phyloP scores from a whole-genome alignment of 1,140 invertebrate genomes.

The Eurosta solidaginis region DNA sequence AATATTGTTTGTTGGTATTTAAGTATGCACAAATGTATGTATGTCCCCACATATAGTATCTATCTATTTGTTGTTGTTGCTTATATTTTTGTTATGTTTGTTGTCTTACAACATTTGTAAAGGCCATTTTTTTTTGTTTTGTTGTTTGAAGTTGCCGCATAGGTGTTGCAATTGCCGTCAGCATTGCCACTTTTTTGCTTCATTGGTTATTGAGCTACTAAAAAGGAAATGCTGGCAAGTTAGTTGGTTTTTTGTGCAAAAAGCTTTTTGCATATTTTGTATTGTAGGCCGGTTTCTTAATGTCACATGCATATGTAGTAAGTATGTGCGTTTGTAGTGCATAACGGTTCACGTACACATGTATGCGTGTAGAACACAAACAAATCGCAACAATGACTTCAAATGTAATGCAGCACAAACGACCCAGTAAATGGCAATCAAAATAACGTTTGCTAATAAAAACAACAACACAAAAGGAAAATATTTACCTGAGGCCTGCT shows the following conservation, averaged over 20 bases:
- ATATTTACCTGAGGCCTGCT: not conserved
- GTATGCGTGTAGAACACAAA: too few relatives aligned
- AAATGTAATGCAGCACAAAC: slow-evolving; percentile 15
- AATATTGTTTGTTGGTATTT: slow-evolving; percentile 10
- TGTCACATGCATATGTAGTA: too few relatives aligned
- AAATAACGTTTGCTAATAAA: not conserved
- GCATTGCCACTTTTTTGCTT: slow-evolving; percentile 12
- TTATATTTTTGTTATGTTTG: not conserved
- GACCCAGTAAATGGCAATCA: slow-evolving; percentile 23
- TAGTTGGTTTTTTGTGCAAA: not conserved
- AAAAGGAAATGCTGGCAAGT: slow-evolving; percentile 14
- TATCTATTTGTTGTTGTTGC: not conserved
- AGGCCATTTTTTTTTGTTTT: too few relatives aligned
- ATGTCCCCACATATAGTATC: too few relatives aligned
- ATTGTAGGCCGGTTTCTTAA: not conserved
- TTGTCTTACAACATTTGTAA: not conserved
- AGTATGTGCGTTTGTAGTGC: not conserved
- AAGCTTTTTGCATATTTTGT: not conserved
- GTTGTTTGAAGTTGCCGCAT: slow-evolving; percentile 16
- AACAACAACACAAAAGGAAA: too few relatives aligned
- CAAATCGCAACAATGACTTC: slow-evolving; percentile 1
- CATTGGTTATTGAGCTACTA: slow-evolving; percentile 27
- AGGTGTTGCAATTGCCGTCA: slow-evolving; percentile 21
- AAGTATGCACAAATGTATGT: not conserved
- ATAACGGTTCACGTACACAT: not conserved